Base-by-base conservation (phyloP, 2,113 vertebrate species). In the Hippocampus mohnikei region DNA sequence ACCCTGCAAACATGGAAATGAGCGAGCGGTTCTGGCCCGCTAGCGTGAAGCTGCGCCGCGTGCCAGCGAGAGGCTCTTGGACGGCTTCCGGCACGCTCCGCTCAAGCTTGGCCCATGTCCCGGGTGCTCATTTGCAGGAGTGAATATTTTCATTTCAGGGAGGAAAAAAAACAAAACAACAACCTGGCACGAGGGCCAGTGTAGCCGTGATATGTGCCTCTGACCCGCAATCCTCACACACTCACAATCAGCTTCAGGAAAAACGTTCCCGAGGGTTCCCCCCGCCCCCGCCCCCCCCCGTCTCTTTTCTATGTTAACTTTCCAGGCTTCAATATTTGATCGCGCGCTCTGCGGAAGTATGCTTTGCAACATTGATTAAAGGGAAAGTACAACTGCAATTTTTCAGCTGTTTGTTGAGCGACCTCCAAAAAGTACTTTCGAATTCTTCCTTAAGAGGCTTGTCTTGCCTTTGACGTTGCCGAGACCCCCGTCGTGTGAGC, bases 361-460 rank as follows among this genome's bases (percentile, higher is more conserved):
- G 66, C 67, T 2, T 56, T 77, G 69, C 69, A 82, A 77, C 67
- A 74, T 84, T 81, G 66, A 88, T 87, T 83, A 85, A 76, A 72
- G 42, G 60, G 44, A 69, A 64, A 37, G 63, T 67, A 44, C 33
- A 59, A 64, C 70, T 84, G 74, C 58, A 79, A 79, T 71, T 78
- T 82, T 85, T 80, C 52, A 79, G 64, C 72, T 82, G 70, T 85
- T 81, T 85, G 50, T 72, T 52, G 52, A 71, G 68, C 66, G 53
- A 76, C 44, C 79, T 37, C 65, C 40, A 66, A 65, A 76, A 67
- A 72, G 71, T 27, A 72, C 61, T 56, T 74, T 62, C 69, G 16
- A 42, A 66, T 25, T 48, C 23, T 37, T 37, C 69, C 60, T 25
- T 63, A 62, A 44, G 67, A 66, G 44, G 25, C 66, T 63, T 41